These are phyloP conservation scores for Hirundo rustica DNA, from an alignment of 2,797 vertebrate species.

Conservation along the genomic window DNA sequence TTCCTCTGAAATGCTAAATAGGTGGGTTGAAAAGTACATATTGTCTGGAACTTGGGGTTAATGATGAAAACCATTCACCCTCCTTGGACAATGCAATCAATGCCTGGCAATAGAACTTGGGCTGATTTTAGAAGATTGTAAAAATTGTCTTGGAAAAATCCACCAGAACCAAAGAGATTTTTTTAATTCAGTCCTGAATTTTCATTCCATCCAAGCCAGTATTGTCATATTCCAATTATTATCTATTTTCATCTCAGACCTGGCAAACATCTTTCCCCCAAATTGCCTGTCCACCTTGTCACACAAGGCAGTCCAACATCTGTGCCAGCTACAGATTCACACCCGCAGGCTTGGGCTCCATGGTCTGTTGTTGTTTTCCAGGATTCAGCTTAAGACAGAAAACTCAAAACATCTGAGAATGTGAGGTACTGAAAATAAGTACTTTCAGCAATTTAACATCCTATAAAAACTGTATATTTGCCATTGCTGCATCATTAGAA, in stretches of 20 bases:
- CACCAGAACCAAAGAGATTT: background rate
- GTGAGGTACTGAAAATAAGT: background rate
- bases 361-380: background rate
- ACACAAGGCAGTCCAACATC: background rate
- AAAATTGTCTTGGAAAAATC: background rate
- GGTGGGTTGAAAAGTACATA: background rate
- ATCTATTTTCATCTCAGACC: background rate
- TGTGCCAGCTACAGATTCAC: background rate
- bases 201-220: background rate
- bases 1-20: background rate
- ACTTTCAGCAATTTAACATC: background rate
- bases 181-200: background rate
- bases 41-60: background rate
- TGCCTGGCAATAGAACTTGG: background rate
- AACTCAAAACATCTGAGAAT: background rate
- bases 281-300: background rate
- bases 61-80: background rate
- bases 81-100: background rate
- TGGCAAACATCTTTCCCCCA: background rate
- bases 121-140: background rate
- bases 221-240: background rate
- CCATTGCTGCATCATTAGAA: background rate
- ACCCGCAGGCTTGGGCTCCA: background rate
- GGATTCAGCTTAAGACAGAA: background rate
- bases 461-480: background rate